Percentiles rank a stretch among this genome's conserved stretches.
Conservation (phyloP, 2,113 vertebrate genomes). For the Rostratula benghalensis region DNA sequence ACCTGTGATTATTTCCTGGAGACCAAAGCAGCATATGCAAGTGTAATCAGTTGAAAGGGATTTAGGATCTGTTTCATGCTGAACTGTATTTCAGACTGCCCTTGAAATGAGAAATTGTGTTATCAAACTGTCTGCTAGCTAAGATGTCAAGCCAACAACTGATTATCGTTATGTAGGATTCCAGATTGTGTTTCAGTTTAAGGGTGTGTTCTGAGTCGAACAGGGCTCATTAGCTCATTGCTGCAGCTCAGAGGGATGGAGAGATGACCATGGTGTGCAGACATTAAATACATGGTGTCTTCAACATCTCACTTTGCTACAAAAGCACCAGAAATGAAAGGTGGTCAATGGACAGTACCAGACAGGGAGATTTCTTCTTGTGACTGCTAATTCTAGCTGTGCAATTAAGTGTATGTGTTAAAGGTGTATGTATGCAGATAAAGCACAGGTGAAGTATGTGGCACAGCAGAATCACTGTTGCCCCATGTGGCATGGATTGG, state of each 20-base stretch:
- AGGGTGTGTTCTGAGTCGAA: not conserved
- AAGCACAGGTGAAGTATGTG: not conserved
- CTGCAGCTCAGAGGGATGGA: not conserved
- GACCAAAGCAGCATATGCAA: not conserved
- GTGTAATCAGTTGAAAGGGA: not conserved
- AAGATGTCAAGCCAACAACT: not conserved
- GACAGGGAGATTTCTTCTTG: not conserved
- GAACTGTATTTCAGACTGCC: not conserved
- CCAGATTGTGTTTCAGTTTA: not conserved
- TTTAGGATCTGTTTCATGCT: not conserved
- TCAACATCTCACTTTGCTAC: not conserved
- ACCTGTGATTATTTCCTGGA: not conserved
- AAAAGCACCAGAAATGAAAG: not conserved
- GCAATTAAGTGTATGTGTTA: too few species aligned
- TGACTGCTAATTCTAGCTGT: not conserved
- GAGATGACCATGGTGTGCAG: not conserved
- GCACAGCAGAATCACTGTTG: not conserved
- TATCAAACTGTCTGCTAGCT: not conserved
- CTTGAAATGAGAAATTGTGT: not conserved
- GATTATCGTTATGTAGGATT: not conserved
- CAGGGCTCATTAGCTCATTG: not conserved
- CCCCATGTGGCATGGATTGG: not conserved
- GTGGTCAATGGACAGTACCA: too few species aligned
- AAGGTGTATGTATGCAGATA: too few species aligned
- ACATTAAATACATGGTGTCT: fast-evolving